A percentile compares a stretch with the other conserved stretches of the same genome.
Conservation (phyloP, 2,113 vertebrate genomes). For the Pollachius pollachius region DNA sequence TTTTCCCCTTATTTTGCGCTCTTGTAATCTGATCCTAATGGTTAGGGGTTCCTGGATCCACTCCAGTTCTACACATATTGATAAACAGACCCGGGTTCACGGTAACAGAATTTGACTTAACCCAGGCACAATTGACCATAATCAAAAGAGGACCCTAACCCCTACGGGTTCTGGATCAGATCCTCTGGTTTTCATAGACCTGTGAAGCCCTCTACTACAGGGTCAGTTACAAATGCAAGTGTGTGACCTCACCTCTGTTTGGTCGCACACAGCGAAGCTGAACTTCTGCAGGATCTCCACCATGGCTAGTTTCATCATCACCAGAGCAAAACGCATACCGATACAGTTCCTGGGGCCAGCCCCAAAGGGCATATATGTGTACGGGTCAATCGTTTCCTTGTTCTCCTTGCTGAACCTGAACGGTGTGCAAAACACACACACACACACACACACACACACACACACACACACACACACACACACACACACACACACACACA, state of each 20-base stretch:
- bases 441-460: not conserved
- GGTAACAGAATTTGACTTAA: too few relatives aligned
- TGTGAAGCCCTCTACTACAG: too few relatives aligned
- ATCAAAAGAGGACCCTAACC: too few relatives aligned
- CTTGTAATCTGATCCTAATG: too few relatives aligned
- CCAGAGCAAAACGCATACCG: conserved; percentile 79
- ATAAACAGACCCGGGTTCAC: too few relatives aligned
- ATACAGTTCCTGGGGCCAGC: conserved; percentile 81
- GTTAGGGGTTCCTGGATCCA: too few relatives aligned
- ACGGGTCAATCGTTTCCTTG: conserved; percentile 64
- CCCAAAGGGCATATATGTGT: conserved; percentile 78
- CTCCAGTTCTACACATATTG: too few relatives aligned
- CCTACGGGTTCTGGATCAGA: too few relatives aligned
- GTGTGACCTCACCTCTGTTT: conserved; percentile 74
- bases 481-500: too few relatives aligned
- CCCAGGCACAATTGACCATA: too few relatives aligned
- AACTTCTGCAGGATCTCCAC: conserved; percentile 75
- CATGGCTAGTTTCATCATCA: conserved; percentile 71
- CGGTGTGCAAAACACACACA: not conserved
- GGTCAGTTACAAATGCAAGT: not conserved
- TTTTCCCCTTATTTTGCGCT: too few relatives aligned
- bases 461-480: not conserved
- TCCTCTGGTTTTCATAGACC: too few relatives aligned
- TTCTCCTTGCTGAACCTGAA: conserved; percentile 78
- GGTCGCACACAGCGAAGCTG: conserved; percentile 73